Conservation (phyloP, 1,140 invertebrate species). For the Nomia melanderi region DNA sequence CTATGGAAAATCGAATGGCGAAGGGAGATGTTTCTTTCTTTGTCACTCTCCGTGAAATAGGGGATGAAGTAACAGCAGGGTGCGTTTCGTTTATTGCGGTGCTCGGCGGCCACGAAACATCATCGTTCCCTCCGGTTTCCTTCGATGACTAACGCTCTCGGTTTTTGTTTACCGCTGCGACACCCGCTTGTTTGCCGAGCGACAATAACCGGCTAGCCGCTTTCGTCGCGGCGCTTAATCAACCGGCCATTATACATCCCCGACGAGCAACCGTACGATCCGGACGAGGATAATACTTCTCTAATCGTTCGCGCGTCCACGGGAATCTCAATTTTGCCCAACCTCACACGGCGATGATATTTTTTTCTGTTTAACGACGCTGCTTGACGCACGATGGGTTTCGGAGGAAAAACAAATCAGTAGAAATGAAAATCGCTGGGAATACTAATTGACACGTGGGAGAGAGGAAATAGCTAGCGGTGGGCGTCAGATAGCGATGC, state of each 20-base stretch:
- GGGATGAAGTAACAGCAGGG: constrained; percentile 23
- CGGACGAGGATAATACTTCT: background rate
- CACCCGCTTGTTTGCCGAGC: constrained; percentile 11
- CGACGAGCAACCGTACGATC: background rate
- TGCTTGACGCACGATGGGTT: background rate
- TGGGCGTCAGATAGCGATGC: constrained; percentile 1
- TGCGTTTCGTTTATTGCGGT: constrained; percentile 52
- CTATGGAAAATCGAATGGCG: constrained; percentile 21
- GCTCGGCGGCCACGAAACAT: constrained; percentile 15
- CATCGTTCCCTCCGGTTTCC: constrained; percentile 29
- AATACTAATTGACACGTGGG: constrained; percentile 29
- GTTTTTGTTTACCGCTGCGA: constrained; percentile 1
- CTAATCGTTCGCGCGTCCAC: background rate
- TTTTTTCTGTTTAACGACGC: background rate
- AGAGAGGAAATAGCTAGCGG: constrained; percentile 13
- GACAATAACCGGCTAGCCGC: constrained; percentile 5
- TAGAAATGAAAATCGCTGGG: background rate
- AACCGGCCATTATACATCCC: background rate
- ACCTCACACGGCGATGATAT: background rate
- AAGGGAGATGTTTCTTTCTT: background rate
- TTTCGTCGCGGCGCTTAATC: constrained; percentile 13
- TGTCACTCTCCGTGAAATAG: background rate
- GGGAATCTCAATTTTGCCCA: background rate
- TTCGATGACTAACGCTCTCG: constrained; percentile 45
- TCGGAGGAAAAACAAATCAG: background rate